Percentiles rank a stretch among this genome's conserved stretches.
These are phyloP conservation scores for Hedya salicella DNA, from an alignment of 2,888 invertebrate species.

Conservation along the genomic window DNA sequence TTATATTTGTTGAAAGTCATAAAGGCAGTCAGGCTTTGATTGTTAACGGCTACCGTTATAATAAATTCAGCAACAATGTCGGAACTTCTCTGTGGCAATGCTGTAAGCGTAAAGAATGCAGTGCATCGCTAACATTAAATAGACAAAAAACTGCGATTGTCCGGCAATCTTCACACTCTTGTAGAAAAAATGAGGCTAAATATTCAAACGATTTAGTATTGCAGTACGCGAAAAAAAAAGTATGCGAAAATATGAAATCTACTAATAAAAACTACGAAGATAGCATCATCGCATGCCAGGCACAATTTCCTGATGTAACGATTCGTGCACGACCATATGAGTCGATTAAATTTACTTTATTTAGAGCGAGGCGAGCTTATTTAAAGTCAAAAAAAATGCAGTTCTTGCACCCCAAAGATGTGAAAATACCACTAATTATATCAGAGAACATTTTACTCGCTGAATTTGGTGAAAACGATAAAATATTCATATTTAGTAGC, in stretches of 20 bases:
- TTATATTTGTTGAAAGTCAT: slow-evolving; percentile 6
- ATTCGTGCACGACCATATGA: slow-evolving; percentile 8
- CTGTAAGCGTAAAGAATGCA: slow-evolving; percentile 37
- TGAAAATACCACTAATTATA: background rate
- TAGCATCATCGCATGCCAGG: slow-evolving; percentile 10
- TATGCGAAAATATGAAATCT: slow-evolving; percentile 14
- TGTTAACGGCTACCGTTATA: slow-evolving; percentile 35
- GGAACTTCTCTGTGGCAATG: slow-evolving; percentile 41
- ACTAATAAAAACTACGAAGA: slow-evolving; percentile 12
- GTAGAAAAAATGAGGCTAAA: slow-evolving; percentile 12
- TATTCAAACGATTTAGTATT: slow-evolving; percentile 14
- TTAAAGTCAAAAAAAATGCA: slow-evolving; percentile 3
- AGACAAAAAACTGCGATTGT: slow-evolving; percentile 34
- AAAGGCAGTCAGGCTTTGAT: slow-evolving; percentile 30
- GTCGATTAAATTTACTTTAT: slow-evolving; percentile 6
- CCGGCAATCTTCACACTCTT: slow-evolving; percentile 18
- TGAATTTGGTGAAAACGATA: too few relatives aligned
- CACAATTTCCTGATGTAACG: slow-evolving; percentile 7
- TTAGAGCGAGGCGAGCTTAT: slow-evolving; percentile 8
- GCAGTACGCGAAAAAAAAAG: slow-evolving; percentile 12
- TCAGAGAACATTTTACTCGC: too few relatives aligned
- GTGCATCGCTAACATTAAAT: slow-evolving; percentile 41
- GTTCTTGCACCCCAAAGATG: slow-evolving; percentile 9
- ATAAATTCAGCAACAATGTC: slow-evolving; percentile 36
- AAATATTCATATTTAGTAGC: background rate